Evolutionary conservation across 2,888 invertebrate species (phyloP).

Genomic region (Diarsia mendica): DNA sequence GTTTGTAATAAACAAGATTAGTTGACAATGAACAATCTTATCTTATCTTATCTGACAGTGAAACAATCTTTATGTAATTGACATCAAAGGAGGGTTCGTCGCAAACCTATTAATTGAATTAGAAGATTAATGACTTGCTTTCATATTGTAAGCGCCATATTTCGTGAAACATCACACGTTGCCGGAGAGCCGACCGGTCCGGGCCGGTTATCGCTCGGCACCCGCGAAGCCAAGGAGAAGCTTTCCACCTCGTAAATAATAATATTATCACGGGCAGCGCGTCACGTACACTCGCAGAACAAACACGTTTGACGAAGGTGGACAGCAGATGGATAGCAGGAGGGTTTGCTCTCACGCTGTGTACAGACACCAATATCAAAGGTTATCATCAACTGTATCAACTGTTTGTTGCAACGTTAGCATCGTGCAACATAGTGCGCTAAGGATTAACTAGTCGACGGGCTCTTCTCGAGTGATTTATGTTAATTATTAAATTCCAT

Average conservation of each 20-base stretch:
- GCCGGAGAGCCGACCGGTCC: not conserved
- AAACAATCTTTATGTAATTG: not conserved
- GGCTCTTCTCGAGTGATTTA: not conserved
- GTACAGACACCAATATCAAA: not conserved
- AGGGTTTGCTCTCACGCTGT: not conserved
- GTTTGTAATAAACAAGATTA: not conserved
- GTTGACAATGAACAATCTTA: too few relatives aligned
- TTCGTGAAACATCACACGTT: not conserved
- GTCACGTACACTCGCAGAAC: conserved; percentile 10
- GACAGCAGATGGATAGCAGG: conserved; percentile 17
- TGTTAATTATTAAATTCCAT: not conserved
- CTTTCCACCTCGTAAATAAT: conserved; percentile 22
- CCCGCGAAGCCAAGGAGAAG: not conserved
- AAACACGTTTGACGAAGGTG: conserved; percentile 16
- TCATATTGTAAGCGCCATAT: too few relatives aligned
- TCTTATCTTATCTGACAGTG: too few relatives aligned
- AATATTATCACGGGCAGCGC: conserved; percentile 21
- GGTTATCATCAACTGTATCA: not conserved
- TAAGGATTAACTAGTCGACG: too few relatives aligned
- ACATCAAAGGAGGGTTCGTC: not conserved
- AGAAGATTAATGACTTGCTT: too few relatives aligned
- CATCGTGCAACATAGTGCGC: not conserved
- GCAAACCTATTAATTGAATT: not conserved
- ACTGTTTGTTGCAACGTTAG: conserved; percentile 6
- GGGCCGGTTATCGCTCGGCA: not conserved